Evolutionary conservation across 2,888 invertebrate genomes (phyloP).

Genomic region (Dinocampus coccinellae): DNA sequence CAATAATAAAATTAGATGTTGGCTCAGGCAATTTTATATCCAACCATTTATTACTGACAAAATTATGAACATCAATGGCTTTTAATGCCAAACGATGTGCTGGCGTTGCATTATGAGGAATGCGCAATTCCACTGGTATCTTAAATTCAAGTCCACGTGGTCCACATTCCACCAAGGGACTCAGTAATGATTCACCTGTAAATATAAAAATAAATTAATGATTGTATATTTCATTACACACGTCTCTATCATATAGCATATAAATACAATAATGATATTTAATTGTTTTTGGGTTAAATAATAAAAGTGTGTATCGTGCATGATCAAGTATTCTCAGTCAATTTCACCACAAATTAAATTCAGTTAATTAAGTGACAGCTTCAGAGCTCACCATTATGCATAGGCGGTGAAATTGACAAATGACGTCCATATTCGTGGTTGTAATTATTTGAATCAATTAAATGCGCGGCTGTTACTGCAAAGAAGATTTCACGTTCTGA

Average conservation of each 20-base stretch:
- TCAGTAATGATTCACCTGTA: conserved; percentile 92
- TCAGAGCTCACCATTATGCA: conserved; percentile 60
- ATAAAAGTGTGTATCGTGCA: no score
- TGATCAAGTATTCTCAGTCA: conserved; percentile 1
- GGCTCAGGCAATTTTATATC: conserved; percentile 87
- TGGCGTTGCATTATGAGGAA: conserved; percentile 88
- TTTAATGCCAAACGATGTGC: conserved; percentile 83
- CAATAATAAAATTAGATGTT: conserved; percentile 88
- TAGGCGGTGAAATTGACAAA: conserved; percentile 62
- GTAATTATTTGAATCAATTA: conserved; percentile 76
- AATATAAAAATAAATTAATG: no score
- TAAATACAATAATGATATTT: no score
- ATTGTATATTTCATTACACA: no score
- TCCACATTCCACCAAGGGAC: conserved; percentile 96
- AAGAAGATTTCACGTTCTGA: conserved; percentile 93
- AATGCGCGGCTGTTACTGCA: conserved; percentile 86
- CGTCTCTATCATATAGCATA: no score
- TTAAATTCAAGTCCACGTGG: conserved; percentile 92
- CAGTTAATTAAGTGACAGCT: conserved; percentile 37
- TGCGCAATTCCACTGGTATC: conserved; percentile 89
- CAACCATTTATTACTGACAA: conserved; percentile 87
- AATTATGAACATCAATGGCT: conserved; percentile 86
- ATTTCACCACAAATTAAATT: conserved; percentile 41
- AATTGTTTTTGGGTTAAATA: no score
- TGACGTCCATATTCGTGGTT: conserved; percentile 66